Evolutionary conservation across 1,140 invertebrate genomes (phyloP), one percentile per base, ranked within the genome.

Genomic region (Brachionus angularis): DNA sequence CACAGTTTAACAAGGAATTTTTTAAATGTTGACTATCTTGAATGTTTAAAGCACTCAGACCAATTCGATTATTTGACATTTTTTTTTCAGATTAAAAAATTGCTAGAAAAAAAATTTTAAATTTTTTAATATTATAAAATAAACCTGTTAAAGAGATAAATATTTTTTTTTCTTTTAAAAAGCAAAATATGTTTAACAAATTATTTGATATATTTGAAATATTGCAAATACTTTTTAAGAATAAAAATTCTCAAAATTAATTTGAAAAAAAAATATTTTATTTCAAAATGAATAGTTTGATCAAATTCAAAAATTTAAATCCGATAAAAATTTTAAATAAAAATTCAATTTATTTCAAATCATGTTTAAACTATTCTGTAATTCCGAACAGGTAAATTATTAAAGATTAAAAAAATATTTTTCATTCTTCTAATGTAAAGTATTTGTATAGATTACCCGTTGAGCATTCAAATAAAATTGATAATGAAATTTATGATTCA

Each of bases 1-100:
- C 91, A 79, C 93, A 96, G 77, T 91, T 95, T 23, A 93, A 95
- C 2, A 97, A 83, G 47, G 93, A 89, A 79, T 96, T 91, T 72
- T 91, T 85, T 10, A 98, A 83, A 79, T 87, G 92, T 39, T 87
- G 87, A 76, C 92, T 89, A 0, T 93, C 94, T 10, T 92, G 89
- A 72, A 98, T 91, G 31, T 91, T 92, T 14, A 94, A 85, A 72
- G 93, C 90, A 82, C 96, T 92, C 67, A 97, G 79, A 21, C 85
- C 86, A 18, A 47, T 50, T 1, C 47, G 62, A 29, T 47, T 14
- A 39, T 58, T 58, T 58, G 53, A 42, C 53, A 58, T 58, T 12
- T 58, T 58, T 39, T 8, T 33, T 42, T 58, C 0, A 39, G 16
- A 39, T 58, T 21, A 36, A n/a, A n/a, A n/a, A n/a, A 39, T 58